phyloP scores from a whole-genome alignment of 92 coral and sea anemone genomes.

The Palythoa heliodiscus region DNA sequence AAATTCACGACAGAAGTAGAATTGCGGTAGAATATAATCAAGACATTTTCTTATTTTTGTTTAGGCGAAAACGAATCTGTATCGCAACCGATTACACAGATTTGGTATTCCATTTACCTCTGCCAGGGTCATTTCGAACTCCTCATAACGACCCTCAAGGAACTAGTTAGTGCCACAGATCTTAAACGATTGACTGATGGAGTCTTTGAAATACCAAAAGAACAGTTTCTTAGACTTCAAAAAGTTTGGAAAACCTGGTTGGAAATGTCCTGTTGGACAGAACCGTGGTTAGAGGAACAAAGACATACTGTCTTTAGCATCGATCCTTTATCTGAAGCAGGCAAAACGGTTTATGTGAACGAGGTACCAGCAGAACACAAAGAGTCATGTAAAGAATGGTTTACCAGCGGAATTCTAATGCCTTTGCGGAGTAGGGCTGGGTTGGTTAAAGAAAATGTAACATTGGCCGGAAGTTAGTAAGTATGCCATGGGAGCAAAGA shows the following conservation, averaged over 20 bases:
- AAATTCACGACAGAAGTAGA: no score
- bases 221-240: not conserved
- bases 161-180: conserved; percentile 44
- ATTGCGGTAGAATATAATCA: no score
- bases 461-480: not conserved
- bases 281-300: not conserved
- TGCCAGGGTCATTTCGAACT: conserved; percentile 47
- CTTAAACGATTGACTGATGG: conserved; percentile 64
- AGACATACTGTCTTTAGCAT: not conserved
- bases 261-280: conserved; percentile 1
- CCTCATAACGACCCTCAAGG: conserved; percentile 49
- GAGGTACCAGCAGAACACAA: conserved; percentile 66
- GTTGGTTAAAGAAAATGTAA: not conserved
- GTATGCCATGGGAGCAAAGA: not conserved
- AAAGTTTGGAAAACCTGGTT: conserved; percentile 6
- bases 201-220: conserved; percentile 42
- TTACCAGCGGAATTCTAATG: conserved; percentile 59
- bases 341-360: conserved; percentile 34
- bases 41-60: conserved; percentile 21
- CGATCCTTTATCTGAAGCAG: conserved; percentile 3
- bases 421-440: not conserved
- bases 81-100: conserved; percentile 70
- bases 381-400: conserved; percentile 70
- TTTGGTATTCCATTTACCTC: conserved; percentile 83
- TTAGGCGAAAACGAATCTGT: conserved; percentile 30